Evolutionary conservation across 2,888 invertebrate species (phyloP).

Genomic region (Athalia circularis): DNA sequence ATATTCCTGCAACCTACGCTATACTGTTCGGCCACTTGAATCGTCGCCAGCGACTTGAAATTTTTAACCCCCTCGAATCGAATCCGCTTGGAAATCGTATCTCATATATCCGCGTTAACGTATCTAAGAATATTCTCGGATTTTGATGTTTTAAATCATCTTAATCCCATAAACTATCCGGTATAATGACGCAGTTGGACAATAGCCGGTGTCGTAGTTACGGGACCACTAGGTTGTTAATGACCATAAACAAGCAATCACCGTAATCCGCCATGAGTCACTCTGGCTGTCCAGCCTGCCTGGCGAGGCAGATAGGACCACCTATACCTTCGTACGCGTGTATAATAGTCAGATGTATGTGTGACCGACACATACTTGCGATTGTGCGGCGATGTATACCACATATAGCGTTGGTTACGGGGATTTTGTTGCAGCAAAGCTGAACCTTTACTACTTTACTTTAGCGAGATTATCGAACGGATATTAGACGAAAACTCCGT

Average conservation of each 20-base stretch:
- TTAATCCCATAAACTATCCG: not conserved
- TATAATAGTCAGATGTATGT: not conserved
- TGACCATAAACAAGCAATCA: conserved; percentile 74
- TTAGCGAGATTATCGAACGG: not conserved
- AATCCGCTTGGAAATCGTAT: conserved; percentile 1
- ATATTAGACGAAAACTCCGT: conserved; percentile 40
- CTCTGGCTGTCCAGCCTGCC: conserved; percentile 69
- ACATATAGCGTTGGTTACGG: not conserved
- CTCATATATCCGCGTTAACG: not conserved
- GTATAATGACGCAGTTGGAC: conserved; percentile 18
- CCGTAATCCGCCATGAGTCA: conserved; percentile 74
- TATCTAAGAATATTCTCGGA: too few relatives aligned
- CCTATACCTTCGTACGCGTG: not conserved
- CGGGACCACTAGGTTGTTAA: conserved; percentile 73
- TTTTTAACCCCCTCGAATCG: not conserved
- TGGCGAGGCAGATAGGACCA: conserved; percentile 68
- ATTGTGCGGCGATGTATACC: too few relatives aligned
- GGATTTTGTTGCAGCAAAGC: conserved; percentile 1
- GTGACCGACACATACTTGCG: too few relatives aligned
- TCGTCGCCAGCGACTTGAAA: conserved; percentile 10
- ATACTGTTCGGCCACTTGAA: conserved; percentile 29
- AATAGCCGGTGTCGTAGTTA: conserved; percentile 63
- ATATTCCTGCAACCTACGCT: too few relatives aligned
- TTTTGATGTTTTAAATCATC: too few relatives aligned
- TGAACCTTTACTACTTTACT: conserved; percentile 15